Base-by-base conservation (phyloP, 2,797 vertebrate genomes). In the Gallinago stenura region DNA sequence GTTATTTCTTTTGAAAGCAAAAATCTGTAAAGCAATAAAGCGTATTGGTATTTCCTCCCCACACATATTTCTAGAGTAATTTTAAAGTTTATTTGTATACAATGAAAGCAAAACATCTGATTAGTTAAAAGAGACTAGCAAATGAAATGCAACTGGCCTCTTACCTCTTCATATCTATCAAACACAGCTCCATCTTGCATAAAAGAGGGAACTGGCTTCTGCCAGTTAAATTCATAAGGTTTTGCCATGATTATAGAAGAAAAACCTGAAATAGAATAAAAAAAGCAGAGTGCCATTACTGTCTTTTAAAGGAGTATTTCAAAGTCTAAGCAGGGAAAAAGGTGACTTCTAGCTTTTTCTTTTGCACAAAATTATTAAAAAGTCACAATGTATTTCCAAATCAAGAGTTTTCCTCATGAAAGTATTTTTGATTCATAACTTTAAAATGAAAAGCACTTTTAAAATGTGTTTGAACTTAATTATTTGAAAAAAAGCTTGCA, bases 161-260 rank as follows among this genome's bases (percentile, higher is more conserved):
- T 99, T 99, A 99, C 99, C 99, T 99, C 99, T 97, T 99, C 99
- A 4, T 99, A 99, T 98, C 99, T 98, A 97, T 99, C 99, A 77
- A 99, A 99, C 93, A 98, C 97, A 73, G 98, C 98, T 83, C 99
- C 99, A 84, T 99, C 99, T 97, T 99, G 99, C 98, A 99, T 98
- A 97, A 99, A 99, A 88, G 98, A 98, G 33, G 99, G 99, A 95
- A 99, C 98, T 92, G 98, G 98, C 97, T 99, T 99, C 98, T 99
- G 99, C 99, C 99, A 99, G 98, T 99, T 99, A 98, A 99, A 99
- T 97, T 99, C 98, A 37, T 99, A 99, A 64, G 99, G 99, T 98
- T 99, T 99, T 41, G 99, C 99, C 99, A 99, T 99, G 98, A 98
- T 98, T 98, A 98, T 83, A 97, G 89, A 79, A 90, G 97, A 98